Base-by-base conservation (phyloP, 2,888 invertebrate genomes). In the Seladonia tumulorum region DNA sequence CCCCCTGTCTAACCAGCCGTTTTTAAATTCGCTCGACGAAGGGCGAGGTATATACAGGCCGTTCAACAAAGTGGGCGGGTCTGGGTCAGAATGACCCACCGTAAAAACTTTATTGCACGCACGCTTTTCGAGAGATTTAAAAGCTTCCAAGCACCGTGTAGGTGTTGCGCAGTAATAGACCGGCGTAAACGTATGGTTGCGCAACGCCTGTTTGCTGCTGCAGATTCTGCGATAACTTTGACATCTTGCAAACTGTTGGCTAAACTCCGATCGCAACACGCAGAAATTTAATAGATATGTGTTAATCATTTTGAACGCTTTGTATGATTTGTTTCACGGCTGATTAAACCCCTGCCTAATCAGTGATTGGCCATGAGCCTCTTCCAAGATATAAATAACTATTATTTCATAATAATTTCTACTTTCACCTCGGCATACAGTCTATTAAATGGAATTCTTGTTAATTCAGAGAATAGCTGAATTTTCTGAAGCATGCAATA, bases 11-110 rank as follows among this genome's bases (percentile, higher is more conserved):
- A 66, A 66, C 80, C 42, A 66, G 75, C 78, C 86, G 60, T 76
- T 86, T 85, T 81, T 76, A 78, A 85, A 85, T 76, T 47, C 74
- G 73, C 85, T 80, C 70, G n/a, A 39, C 47, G 57, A 45, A 66
- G 80, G 74, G 49, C 73, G 60, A 68, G 66, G n/a, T 45, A 0
- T 45, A 0, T 35, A 42, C 25, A n/a, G 16, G 10, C 66, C 16
- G 76, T 77, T 78, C 72, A 63, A 63, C 29, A 29, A 29, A 29
- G 29, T 22, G 25, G 60, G 60, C 60, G 25, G 29, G 29, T 29
- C 18, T 29, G 29, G 63, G 5, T 29, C 63, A 63, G 25, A 29
- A 29, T 63, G 63, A 63, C 29, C 63, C 63, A 63, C 16, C 16
- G 8, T 63, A 63, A 63, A 57, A 18, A 29, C 63, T 16, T 63